Percentiles rank a stretch among this genome's conserved stretches.
Conservation (phyloP, 1,140 invertebrate genomes). For the Drosophila serrata region DNA sequence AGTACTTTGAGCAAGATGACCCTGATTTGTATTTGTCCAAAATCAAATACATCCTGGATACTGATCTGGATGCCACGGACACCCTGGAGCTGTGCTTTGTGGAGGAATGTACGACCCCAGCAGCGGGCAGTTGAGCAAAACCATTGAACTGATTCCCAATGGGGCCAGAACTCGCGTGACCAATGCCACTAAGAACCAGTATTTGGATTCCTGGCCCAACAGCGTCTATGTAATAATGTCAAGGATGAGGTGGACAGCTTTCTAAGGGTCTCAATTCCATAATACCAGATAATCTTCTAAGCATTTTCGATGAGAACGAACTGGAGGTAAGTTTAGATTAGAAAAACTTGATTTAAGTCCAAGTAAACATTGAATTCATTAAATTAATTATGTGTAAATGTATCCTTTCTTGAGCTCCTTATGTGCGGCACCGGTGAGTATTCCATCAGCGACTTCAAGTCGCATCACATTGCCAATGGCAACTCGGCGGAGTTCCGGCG, state of each 20-base stretch:
- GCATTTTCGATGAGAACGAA: constrained; percentile 98
- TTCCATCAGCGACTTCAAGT: constrained; percentile 94
- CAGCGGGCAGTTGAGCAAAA: constrained; percentile 91
- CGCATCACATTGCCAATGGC: constrained; percentile 94
- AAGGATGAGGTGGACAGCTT: constrained; percentile 95
- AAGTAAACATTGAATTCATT: not conserved
- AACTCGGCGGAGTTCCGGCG: constrained; percentile 93
- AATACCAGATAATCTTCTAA: constrained; percentile 96
- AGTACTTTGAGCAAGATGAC: constrained; percentile 98
- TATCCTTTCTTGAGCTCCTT: constrained; percentile 88
- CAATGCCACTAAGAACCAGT: constrained; percentile 86
- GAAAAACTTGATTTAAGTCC: not conserved
- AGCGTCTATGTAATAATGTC: constrained; percentile 92
- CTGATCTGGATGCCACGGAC: constrained; percentile 91
- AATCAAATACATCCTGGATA: constrained; percentile 96
- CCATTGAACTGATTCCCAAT: constrained; percentile 91
- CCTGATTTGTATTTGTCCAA: constrained; percentile 96
- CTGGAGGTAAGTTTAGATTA: constrained; percentile 90
- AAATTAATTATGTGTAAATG: not conserved
- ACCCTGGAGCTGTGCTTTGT: constrained; percentile 94
- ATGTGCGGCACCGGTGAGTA: constrained; percentile 97
- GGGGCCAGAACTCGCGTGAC: constrained; percentile 87
- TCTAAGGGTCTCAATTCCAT: constrained; percentile 95
- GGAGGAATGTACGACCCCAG: constrained; percentile 94
- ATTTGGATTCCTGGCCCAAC: constrained; percentile 96